These are phyloP conservation scores for Epinotia brunnichana DNA, from an alignment of 2,888 invertebrate species.

Conservation along the genomic window DNA sequence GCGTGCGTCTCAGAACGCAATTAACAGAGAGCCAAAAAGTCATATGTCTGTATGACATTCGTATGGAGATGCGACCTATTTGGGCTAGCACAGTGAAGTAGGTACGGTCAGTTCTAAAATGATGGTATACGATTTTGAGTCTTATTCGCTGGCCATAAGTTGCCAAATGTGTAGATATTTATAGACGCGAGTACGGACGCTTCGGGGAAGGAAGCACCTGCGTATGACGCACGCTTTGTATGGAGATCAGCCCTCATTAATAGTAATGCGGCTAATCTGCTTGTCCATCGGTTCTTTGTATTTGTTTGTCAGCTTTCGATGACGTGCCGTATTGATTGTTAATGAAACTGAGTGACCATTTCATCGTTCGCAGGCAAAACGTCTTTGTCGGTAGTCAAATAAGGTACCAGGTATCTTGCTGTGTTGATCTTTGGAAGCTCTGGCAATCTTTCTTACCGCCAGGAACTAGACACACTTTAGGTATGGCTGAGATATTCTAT, in stretches of 20 bases:
- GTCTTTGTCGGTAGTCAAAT: background rate
- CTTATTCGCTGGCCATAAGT: background rate
- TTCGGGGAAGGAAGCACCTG: conserved; percentile 71
- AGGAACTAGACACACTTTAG: no score
- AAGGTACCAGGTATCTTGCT: no score
- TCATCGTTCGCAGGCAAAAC: background rate
- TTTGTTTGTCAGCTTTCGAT: conserved; percentile 26
- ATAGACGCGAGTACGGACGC: conserved; percentile 29
- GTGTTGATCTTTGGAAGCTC: no score
- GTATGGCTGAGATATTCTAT: no score
- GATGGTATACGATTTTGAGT: background rate
- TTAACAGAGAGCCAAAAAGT: background rate
- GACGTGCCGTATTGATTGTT: conserved; percentile 12
- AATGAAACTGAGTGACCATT: background rate
- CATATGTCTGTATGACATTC: background rate
- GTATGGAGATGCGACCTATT: background rate
- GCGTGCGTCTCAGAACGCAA: conserved; percentile 50
- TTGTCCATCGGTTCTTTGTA: conserved; percentile 39
- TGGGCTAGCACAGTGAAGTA: background rate
- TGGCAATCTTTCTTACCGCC: no score
- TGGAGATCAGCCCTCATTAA: conserved; percentile 49
- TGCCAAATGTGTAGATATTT: background rate
- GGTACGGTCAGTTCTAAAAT: background rate
- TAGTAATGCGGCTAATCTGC: conserved; percentile 45
- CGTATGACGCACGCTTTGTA: conserved; percentile 44